Evolutionary conservation across 2,797 vertebrate species (phyloP).

Genomic region (Pseudochromis fuscus): DNA sequence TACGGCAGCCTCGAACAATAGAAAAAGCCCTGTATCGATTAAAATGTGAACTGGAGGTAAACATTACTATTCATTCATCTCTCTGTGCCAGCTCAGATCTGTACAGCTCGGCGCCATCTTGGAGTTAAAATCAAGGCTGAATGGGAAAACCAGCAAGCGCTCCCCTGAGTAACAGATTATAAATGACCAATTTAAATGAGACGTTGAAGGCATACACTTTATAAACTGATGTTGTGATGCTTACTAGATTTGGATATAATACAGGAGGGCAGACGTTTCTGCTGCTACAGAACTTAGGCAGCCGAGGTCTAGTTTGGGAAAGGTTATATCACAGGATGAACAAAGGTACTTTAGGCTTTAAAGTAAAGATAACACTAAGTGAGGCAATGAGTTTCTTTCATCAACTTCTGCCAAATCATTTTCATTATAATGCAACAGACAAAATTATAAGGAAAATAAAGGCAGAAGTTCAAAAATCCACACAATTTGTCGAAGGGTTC

Average conservation of each 20-base stretch:
- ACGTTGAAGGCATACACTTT: slow-evolving; percentile 25
- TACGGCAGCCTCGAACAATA: slow-evolving; percentile 41
- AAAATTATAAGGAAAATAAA: slow-evolving; percentile 36
- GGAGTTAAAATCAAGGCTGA: slow-evolving; percentile 43
- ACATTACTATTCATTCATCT: slow-evolving; percentile 38
- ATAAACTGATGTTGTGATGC: slow-evolving; percentile 25
- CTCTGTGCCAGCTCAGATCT: slow-evolving; percentile 31
- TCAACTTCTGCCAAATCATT: slow-evolving; percentile 10
- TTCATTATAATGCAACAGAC: slow-evolving; percentile 23
- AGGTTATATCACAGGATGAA: slow-evolving; percentile 13
- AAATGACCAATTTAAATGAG: slow-evolving; percentile 31
- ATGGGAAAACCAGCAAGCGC: slow-evolving; percentile 19
- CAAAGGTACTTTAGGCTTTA: slow-evolving; percentile 18
- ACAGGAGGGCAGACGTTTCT: slow-evolving; percentile 14
- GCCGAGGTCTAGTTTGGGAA: slow-evolving; percentile 27
- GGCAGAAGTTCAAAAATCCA: slow-evolving; percentile 38
- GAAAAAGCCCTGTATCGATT: slow-evolving; percentile 58
- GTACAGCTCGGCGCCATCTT: slow-evolving; percentile 11
- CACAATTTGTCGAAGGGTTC: slow-evolving; percentile 12
- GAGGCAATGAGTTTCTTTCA: slow-evolving; percentile 28
- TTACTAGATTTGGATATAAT: slow-evolving; percentile 10
- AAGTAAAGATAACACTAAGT: slow-evolving; percentile 16
- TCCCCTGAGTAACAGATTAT: slow-evolving; percentile 55
- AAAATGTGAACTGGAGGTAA: slow-evolving; percentile 56
- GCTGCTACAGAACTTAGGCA: slow-evolving; percentile 17